Evolutionary conservation across 2,888 invertebrate species (phyloP), one percentile per base, ranked within the genome.

Genomic region (Lithophane semibrunnea): DNA sequence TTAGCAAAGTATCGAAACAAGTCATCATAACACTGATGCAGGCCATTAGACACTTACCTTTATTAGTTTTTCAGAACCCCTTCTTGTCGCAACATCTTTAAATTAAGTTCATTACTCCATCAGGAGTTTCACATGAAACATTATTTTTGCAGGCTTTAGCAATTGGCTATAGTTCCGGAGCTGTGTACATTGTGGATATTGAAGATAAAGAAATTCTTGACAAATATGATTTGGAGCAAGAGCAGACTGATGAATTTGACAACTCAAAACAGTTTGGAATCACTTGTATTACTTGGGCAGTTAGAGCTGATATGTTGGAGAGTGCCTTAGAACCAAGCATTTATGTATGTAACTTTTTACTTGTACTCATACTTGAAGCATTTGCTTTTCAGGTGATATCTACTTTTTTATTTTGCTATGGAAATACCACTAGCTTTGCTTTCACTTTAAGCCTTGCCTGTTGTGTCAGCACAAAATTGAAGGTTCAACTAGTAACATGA

Each of bases 121-220:
- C 7, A 71, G 10, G n/a, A 18, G 21, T 73, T 73, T 29, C 29
- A 61, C 49, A 44, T 52, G 12, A 29, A n/a, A 44, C 12, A 37
- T n/a, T 44, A 4, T 56, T 60, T 58, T 93, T 97, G 60, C 96
- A 97, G 97, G 97, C 97, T 85, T 93, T 98, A 83, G 98, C 98
- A 65, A 93, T 97, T 90, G 98, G 97, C 8, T 98, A 98, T 87
- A 97, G 97, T 92, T 97, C 97, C 92, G 98, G 98, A 18, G 97
- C 97, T 90, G 97, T 98, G 2, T 96, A 97, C 52, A 96, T 99
- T 66, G 97, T 98, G 63, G 98, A 99, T 92, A 98, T 99, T 70
- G 99, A 99, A 95, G 98, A 98, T 89, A 98, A 98, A 90, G 98
- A 98, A 89, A 97, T 98, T 76, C 96, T 99, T 18, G 98, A 98